Evolutionary conservation across 2,888 invertebrate species (phyloP).

Genomic region (Microdon myrmicae): DNA sequence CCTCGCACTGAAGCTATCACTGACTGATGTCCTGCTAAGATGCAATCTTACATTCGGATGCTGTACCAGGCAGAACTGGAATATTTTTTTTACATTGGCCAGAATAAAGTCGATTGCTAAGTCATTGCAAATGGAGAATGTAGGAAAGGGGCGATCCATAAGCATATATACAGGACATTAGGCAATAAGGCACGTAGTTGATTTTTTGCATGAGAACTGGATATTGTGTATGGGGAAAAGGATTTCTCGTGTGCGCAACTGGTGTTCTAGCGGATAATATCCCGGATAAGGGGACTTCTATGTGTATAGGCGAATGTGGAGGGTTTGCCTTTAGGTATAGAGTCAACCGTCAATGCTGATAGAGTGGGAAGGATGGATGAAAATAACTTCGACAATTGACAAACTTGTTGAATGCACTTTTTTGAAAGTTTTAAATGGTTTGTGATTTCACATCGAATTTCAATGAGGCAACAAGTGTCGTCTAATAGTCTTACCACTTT

Average conservation of each 20-base stretch:
- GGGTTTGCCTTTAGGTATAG: not conserved
- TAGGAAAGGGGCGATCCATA: too few species aligned
- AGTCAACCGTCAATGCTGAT: not conserved
- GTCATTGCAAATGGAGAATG: too few species aligned
- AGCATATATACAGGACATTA: conserved; percentile 6
- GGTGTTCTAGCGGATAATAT: conserved; percentile 35
- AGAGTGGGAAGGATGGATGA: not conserved
- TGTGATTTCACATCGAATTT: conserved; percentile 20
- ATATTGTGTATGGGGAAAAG: conserved; percentile 6
- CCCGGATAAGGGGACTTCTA: conserved; percentile 39
- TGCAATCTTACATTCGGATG: conserved; percentile 55
- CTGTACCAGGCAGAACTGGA: conserved; percentile 20
- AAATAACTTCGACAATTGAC: conserved; percentile 19
- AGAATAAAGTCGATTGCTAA: too few species aligned
- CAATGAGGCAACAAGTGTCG: conserved; percentile 16
- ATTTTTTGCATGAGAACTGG: conserved; percentile 34
- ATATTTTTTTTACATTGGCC: conserved; percentile 7
- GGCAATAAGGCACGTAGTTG: conserved; percentile 20
- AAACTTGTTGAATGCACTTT: conserved; percentile 37
- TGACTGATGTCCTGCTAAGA: conserved; percentile 55
- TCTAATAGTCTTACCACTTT: conserved; percentile 7
- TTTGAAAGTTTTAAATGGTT: conserved; percentile 17
- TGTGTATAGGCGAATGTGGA: not conserved
- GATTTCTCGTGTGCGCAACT: conserved; percentile 35
- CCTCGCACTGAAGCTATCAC: conserved; percentile 66